A percentile compares a stretch with the other conserved stretches of the same genome.
These are phyloP conservation scores for Brevimyrus niger DNA, from an alignment of 2,113 vertebrate genomes.

Conservation along the genomic window DNA sequence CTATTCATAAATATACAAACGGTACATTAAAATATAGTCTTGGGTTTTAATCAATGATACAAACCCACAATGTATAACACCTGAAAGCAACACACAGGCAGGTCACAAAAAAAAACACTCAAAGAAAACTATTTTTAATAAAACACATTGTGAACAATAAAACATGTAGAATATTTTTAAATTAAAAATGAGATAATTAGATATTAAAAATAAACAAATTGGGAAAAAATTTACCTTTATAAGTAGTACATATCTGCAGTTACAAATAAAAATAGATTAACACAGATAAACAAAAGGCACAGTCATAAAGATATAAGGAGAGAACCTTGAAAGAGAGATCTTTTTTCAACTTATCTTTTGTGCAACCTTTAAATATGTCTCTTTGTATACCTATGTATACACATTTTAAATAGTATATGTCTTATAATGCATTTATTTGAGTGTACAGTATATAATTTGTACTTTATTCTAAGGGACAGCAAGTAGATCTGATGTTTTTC, in stretches of 20 bases:
- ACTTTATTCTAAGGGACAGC: background rate
- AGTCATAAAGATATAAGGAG: conserved; percentile 70
- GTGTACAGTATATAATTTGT: conserved; percentile 21
- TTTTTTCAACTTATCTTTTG: conserved; percentile 11
- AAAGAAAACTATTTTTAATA: conserved; percentile 49
- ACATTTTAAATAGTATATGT: background rate
- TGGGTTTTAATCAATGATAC: conserved; percentile 71
- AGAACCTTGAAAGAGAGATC: conserved; percentile 51
- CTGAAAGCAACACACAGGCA: conserved; percentile 72
- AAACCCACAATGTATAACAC: conserved; percentile 72
- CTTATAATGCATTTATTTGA: conserved; percentile 19
- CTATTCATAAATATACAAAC: conserved; percentile 4
- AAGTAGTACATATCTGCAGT: conserved; percentile 59
- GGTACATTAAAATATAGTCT: conserved; percentile 66
- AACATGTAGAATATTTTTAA: conserved; percentile 66
- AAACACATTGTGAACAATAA: conserved; percentile 58
- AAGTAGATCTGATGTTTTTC: background rate
- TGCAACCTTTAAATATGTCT: conserved; percentile 43
- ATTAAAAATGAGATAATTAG: conserved; percentile 60
- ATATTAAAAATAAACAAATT: conserved; percentile 65
- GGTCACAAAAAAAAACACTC: conserved; percentile 68
- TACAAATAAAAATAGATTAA: conserved; percentile 61
- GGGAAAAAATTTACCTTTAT: conserved; percentile 43
- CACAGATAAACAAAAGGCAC: conserved; percentile 73
- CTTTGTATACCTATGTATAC: conserved; percentile 30